These are phyloP conservation scores for Carettochelys insculpta DNA, from an alignment of 2,113 vertebrate species.

Conservation along the genomic window DNA sequence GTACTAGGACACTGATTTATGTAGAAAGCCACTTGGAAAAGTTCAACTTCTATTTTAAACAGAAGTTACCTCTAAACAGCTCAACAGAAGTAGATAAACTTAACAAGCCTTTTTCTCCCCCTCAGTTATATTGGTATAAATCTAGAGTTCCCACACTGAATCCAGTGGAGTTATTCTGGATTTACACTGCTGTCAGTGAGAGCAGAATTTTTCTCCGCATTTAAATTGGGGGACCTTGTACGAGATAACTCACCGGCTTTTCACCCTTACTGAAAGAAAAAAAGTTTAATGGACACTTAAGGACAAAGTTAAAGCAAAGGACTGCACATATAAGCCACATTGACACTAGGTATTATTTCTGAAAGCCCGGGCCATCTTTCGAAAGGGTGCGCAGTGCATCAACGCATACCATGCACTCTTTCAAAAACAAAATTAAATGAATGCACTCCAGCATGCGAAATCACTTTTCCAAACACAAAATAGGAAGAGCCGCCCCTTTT, in stretches of 20 bases:
- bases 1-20: slow-evolving; percentile 23
- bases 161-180: not conserved
- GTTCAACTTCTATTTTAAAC: slow-evolving; percentile 24
- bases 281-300: not conserved
- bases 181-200: not conserved
- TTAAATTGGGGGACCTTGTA: not conserved
- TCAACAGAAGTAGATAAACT: not conserved
- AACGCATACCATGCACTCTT: no score
- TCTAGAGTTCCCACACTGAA: not conserved
- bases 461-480: no score
- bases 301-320: not conserved
- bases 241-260: not conserved
- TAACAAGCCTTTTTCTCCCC: not conserved
- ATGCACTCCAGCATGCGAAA: no score
- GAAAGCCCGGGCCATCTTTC: no score
- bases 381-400: no score
- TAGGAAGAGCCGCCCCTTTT: no score
- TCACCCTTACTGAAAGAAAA: not conserved
- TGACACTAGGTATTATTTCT: no score
- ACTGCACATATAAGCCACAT: not conserved
- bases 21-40: slow-evolving; percentile 5
- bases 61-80: not conserved
- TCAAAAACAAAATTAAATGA: no score
- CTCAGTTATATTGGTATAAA: not conserved
- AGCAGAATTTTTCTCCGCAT: not conserved